Conservation (phyloP, 2,888 invertebrate species). For the Plagodis pulveraria region DNA sequence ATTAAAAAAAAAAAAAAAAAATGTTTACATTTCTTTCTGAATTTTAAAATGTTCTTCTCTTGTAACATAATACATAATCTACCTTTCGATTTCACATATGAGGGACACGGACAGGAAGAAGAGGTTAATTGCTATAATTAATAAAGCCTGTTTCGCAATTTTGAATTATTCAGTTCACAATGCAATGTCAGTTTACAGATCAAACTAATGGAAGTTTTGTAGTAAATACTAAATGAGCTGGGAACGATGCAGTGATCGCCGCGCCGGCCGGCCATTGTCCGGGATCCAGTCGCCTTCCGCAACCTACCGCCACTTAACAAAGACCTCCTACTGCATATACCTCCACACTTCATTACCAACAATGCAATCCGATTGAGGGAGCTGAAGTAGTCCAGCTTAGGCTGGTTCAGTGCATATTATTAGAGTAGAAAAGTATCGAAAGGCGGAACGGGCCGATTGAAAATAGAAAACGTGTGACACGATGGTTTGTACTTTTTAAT, state of each 20-base stretch:
- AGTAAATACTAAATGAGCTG: slow-evolving; percentile 80
- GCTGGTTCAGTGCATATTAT: slow-evolving; percentile 55
- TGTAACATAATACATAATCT: no score
- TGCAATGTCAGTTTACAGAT: slow-evolving; percentile 39
- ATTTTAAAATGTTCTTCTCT: no score
- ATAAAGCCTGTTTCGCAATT: neutral
- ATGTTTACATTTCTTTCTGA: no score
- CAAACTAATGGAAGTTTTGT: slow-evolving; percentile 67
- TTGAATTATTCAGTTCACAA: slow-evolving; percentile 1
- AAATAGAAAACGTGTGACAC: slow-evolving; percentile 73
- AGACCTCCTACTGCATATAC: slow-evolving; percentile 62
- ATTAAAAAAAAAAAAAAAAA: no score
- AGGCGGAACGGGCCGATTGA: slow-evolving; percentile 79
- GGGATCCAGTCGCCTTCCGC: slow-evolving; percentile 74
- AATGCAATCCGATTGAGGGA: slow-evolving; percentile 43
- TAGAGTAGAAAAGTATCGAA: slow-evolving; percentile 80
- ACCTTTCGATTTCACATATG: no score
- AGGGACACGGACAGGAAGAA: no score
- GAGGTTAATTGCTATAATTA: no score
- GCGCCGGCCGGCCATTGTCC: slow-evolving; percentile 77
- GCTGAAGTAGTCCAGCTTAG: slow-evolving; percentile 50
- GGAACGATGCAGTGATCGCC: slow-evolving; percentile 74
- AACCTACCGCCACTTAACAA: slow-evolving; percentile 56
- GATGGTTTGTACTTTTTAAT: slow-evolving; percentile 65
- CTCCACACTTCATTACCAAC: slow-evolving; percentile 51